These are phyloP conservation scores for Melanotaenia trifasciata DNA, from an alignment of 2,797 vertebrate genomes.

Conservation along the genomic window DNA sequence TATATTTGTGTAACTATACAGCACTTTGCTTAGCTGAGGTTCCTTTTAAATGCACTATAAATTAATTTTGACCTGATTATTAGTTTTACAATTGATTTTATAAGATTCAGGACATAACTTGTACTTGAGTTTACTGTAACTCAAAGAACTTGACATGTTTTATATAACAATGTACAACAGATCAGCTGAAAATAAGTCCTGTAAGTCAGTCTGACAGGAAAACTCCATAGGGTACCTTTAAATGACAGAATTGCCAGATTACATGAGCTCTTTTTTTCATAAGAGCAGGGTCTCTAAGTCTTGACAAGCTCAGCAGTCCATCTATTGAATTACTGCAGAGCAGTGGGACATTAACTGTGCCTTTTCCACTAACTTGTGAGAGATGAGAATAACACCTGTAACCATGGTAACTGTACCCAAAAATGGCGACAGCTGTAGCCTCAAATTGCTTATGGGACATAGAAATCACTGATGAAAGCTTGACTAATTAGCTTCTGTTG, in stretches of 20 bases:
- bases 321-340: conserved; percentile 12
- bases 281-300: conserved; percentile 2
- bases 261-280: not conserved
- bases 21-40: too few species aligned
- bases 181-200: not conserved
- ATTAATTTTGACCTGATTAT: too few species aligned
- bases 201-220: not conserved
- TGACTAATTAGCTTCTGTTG: not conserved
- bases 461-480: not conserved
- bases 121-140: not conserved
- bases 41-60: too few species aligned
- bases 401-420: conserved; percentile 13
- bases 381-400: conserved; percentile 4
- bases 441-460: not conserved
- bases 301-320: not conserved
- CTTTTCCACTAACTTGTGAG: conserved; percentile 17
- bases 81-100: too few species aligned
- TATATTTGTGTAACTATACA: too few species aligned
- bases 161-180: not conserved
- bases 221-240: not conserved
- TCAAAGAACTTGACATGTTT: not conserved
- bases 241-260: not conserved
- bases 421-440: conserved; percentile 1
- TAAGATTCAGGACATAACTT: too few species aligned
- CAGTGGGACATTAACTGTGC: conserved; percentile 10